Conservation (phyloP, 2,113 vertebrate genomes). For the Acrocephalus arundinaceus region DNA sequence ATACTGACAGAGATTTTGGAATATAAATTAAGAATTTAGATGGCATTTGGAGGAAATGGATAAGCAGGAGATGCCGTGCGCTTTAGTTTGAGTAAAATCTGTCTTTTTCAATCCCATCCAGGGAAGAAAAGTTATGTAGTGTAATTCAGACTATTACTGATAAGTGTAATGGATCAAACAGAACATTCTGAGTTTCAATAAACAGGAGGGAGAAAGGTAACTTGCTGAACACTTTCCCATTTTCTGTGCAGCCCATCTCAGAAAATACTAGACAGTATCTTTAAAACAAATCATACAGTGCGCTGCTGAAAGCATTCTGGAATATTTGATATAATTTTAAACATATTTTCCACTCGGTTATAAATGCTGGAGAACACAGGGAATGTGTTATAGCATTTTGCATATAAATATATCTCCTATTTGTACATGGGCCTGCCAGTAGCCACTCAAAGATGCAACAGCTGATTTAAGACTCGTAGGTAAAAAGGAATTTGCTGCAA, state of each 20-base stretch:
- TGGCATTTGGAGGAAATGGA: constrained; percentile 67
- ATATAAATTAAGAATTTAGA: constrained; percentile 73
- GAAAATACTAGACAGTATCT: constrained; percentile 32
- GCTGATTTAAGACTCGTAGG: background rate
- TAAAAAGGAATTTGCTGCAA: background rate
- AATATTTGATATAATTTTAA: background rate
- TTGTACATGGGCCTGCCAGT: background rate
- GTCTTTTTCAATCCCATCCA: constrained; percentile 53
- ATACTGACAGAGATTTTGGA: constrained; percentile 50
- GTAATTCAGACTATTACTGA: constrained; percentile 66
- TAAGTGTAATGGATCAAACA: constrained; percentile 66
- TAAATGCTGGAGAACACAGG: background rate
- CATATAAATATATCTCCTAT: background rate
- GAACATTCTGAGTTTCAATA: constrained; percentile 61
- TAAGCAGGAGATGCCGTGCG: constrained; percentile 27
- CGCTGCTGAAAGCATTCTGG: background rate
- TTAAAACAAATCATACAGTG: background rate
- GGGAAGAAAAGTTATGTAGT: constrained; percentile 45
- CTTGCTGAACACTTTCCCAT: constrained; percentile 21
- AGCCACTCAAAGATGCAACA: background rate
- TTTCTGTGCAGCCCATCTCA: constrained; percentile 38
- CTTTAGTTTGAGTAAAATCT: constrained; percentile 34
- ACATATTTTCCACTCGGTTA: background rate
- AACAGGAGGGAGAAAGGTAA: constrained; percentile 1
- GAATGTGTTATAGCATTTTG: background rate